A percentile compares a stretch with the other conserved stretches of the same genome.
These are phyloP conservation scores for Novumbra hubbsi DNA, from an alignment of 2,797 vertebrate genomes.

Conservation along the genomic window DNA sequence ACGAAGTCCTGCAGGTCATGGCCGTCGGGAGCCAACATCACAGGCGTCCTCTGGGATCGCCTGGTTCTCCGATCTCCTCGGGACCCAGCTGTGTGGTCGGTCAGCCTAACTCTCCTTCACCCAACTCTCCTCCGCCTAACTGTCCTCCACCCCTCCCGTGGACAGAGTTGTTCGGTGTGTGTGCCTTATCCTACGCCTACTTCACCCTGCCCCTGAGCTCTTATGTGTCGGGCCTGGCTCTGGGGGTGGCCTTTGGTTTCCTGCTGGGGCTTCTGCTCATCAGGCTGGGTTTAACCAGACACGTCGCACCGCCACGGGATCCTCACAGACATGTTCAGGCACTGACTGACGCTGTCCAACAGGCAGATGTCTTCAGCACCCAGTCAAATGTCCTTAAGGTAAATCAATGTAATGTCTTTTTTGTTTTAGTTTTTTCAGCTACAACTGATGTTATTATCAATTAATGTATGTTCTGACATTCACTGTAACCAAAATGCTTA, in stretches of 20 bases:
- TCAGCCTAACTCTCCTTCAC: background rate
- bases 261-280: constrained; percentile 80
- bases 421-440: too few species aligned
- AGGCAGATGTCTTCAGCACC: constrained; percentile 28
- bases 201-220: constrained; percentile 82
- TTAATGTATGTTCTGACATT: too few species aligned
- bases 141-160: constrained; percentile 61
- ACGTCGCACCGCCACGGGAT: background rate
- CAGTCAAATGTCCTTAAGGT: constrained; percentile 73
- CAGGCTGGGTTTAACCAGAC: constrained; percentile 61
- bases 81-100: background rate
- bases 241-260: constrained; percentile 81
- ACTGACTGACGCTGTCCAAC: constrained; percentile 30
- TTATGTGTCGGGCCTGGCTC: constrained; percentile 80
- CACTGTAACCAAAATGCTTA: too few species aligned
- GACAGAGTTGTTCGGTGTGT: constrained; percentile 70
- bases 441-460: background rate
- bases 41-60: background rate
- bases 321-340: constrained; percentile 16
- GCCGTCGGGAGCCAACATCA: constrained; percentile 31
- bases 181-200: constrained; percentile 80
- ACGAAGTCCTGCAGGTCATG: constrained; percentile 72
- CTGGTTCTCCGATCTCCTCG: constrained; percentile 15
- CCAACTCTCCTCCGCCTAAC: background rate
- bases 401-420: constrained; percentile 24